Base-by-base conservation (phyloP, 2,888 invertebrate species). In the Empis livida region DNA sequence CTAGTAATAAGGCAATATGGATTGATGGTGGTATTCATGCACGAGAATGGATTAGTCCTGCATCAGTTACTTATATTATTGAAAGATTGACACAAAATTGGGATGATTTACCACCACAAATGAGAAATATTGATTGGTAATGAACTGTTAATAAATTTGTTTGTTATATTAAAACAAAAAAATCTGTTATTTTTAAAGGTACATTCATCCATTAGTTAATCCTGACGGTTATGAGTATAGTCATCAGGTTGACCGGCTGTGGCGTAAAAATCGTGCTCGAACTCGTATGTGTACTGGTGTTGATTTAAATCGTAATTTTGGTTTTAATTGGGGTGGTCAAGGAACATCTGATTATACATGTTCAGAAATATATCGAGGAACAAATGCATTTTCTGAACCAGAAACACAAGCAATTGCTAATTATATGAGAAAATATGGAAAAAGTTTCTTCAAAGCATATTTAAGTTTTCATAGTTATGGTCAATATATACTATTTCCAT, bases 211-310 rank as follows among this genome's bases (percentile, higher is more conserved):
- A 10, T 77, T 87, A 15, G 67, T 81, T 48, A 88, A 89, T 66
- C 89, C 89, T 10, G 87, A 93, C 62, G 90, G 93, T 2, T 94
- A 94, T 62, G 89, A 85, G 59, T 88, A 86, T 65, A 82, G 88
- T 0, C 89, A 89, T 65, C 80, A 77, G 1, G 74, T 73, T 13
- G 87, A 90, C 62, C 75, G 92, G 43, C 72, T 91, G 62, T 93
- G 92, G 92, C 73, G 87, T 44, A 87, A 88, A 59, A 87, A 86
- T 59, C 70, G 83, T 51, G 74, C 61, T 57, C 71, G 64, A 61
- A 73, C 68, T 1, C 80, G 79, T 40, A 67, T 70, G 38, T 88
- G 89, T 57, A 69, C 78, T 0, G 90, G 90, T 1, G 81, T 82
- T 0, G 90, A 91, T 65, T 75, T 90, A 2, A 90, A 90, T 62